Base-by-base conservation (phyloP, 2,113 vertebrate genomes). In the Nymphicus hollandicus region DNA sequence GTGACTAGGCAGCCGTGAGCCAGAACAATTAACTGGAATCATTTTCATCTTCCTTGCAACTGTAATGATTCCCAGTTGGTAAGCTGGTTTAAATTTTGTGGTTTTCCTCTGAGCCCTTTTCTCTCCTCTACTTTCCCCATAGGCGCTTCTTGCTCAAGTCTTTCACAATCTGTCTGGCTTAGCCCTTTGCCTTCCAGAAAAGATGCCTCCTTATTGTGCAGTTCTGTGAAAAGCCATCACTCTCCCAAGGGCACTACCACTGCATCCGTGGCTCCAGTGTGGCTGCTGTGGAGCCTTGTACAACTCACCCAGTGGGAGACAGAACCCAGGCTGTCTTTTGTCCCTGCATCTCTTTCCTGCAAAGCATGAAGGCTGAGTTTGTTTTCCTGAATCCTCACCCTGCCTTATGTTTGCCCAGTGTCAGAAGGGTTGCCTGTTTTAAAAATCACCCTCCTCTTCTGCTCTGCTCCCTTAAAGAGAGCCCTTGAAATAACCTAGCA, bases 21-120 rank as follows among this genome's bases (percentile, higher is more conserved):
- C 43, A 39, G 92, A 88, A 63, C 65, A 85, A 92, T 94, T 90
- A 93, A 93, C 50, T 63, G 77, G 52, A 95, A 93, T 89, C 0
- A 56, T 94, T 82, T 91, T 91, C 61, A 89, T 94, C 83, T 90
- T 94, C 69, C 65, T 96, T 93, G 69, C 65, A 46, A 84, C 52
- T 90, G 8, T 83, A 96, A 84, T 78, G 47, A 90, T 71, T 94
- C 82, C 65, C 72, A 91, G 43, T 86, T 94, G 76, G 50, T 81
- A 91, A 86, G 35, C 68, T 93, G 73, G 35, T 81, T 95, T 93
- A 76, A 93, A 88, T 90, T 93, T 52, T 0, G 5, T 64, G 68
- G 56, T 56, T 96, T 96, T 84, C 69, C 80, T 94, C 60, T 46
- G 76, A 81, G 88, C 55, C 47, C 13, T 11, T 93, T 95, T 91